Conservation (phyloP, 2,797 vertebrate genomes). For the Echiichthys vipera region DNA sequence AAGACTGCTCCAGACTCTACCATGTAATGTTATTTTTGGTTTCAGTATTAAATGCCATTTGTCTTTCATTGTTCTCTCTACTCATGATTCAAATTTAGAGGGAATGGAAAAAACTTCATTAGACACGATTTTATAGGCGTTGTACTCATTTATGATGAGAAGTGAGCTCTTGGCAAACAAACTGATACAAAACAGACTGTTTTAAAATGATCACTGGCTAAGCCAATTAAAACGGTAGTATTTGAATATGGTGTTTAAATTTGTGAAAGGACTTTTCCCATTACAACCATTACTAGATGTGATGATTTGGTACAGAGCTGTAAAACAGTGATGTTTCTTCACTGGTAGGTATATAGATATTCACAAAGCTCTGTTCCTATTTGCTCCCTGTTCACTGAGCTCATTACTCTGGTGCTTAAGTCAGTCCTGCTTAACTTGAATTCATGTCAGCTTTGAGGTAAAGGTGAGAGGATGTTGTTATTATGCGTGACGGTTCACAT, state of each 20-base stretch:
- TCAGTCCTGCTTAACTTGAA: constrained; percentile 40
- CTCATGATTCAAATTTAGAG: background rate
- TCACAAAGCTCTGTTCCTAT: constrained; percentile 22
- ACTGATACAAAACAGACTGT: background rate
- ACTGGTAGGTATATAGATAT: constrained; percentile 22
- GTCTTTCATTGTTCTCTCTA: background rate
- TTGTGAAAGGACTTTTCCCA: constrained; percentile 22
- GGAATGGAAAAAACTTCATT: constrained; percentile 17
- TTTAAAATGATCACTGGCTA: background rate
- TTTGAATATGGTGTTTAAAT: background rate
- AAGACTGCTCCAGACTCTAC: background rate
- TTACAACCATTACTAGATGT: constrained; percentile 2
- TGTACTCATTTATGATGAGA: background rate
- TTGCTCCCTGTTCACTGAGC: constrained; percentile 49
- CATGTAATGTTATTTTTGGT: background rate
- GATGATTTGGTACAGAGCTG: constrained; percentile 6
- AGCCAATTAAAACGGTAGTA: background rate
- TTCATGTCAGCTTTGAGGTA: constrained; percentile 38
- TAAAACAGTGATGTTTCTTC: constrained; percentile 21
- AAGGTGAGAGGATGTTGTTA: constrained; percentile 39
- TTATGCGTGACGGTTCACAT: constrained; percentile 33
- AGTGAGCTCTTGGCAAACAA: constrained; percentile 12
- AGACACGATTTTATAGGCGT: background rate
- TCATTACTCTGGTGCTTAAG: constrained; percentile 38
- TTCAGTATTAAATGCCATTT: background rate